Percentiles rank a stretch among this genome's conserved stretches.
These are phyloP conservation scores for Pocillopora grandis DNA, from an alignment of 92 coral and sea anemone genomes.

Conservation along the genomic window DNA sequence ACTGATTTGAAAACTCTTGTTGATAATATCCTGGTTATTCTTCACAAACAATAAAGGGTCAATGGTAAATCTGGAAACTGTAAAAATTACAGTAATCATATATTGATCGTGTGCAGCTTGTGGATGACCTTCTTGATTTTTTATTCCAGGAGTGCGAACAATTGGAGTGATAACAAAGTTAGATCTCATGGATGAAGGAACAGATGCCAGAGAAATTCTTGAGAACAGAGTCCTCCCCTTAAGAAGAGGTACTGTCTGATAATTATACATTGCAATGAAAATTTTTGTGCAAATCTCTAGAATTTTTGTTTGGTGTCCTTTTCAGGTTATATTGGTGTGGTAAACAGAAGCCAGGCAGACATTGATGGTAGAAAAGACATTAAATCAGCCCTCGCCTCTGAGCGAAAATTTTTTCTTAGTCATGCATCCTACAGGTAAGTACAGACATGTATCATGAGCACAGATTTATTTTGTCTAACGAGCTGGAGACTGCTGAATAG, in stretches of 20 bases:
- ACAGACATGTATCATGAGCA: background rate
- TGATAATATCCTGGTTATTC: too few relatives aligned
- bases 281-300: background rate
- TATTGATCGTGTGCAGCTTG: background rate
- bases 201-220: constrained; percentile 90
- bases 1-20: too few relatives aligned
- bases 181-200: constrained; percentile 97
- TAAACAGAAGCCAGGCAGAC: constrained; percentile 97
- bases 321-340: constrained; percentile 93
- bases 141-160: constrained; percentile 74
- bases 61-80: too few relatives aligned
- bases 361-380: constrained; percentile 97
- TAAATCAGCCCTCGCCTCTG: constrained; percentile 90
- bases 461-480: too few relatives aligned
- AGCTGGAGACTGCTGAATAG: too few relatives aligned
- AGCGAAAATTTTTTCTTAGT: constrained; percentile 92
- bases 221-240: constrained; percentile 93
- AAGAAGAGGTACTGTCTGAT: constrained; percentile 69
- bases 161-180: constrained; percentile 97
- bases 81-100: background rate
- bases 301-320: background rate
- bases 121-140: background rate
- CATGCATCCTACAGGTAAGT: constrained; percentile 85
- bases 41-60: too few relatives aligned
- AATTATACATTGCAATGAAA: background rate